Evolutionary conservation across 2,888 invertebrate genomes (phyloP).

Genomic region (Lepidochitona cinerea): DNA sequence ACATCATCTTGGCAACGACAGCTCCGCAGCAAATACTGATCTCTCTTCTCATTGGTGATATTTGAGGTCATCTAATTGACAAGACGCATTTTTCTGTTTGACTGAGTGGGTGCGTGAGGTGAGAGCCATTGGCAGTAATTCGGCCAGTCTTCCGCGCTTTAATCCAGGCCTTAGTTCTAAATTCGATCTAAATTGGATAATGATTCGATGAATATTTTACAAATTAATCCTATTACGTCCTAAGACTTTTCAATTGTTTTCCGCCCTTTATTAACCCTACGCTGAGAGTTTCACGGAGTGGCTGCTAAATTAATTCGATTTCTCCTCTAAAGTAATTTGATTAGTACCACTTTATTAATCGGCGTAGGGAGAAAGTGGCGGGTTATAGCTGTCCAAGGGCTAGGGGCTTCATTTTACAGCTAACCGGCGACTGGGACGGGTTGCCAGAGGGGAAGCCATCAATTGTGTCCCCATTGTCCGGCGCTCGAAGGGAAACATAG

Average conservation of each 20-base stretch:
- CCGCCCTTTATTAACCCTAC: slow-evolving; percentile 33
- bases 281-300: slow-evolving; percentile 26
- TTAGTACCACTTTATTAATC: slow-evolving; percentile 4
- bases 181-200: slow-evolving; percentile 42
- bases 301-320: slow-evolving; percentile 44
- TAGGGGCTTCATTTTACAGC: background rate
- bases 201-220: slow-evolving; percentile 54
- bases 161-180: slow-evolving; percentile 9
- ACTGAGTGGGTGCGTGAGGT: background rate
- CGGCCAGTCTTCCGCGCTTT: background rate
- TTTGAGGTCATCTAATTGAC: slow-evolving; percentile 6
- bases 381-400: background rate
- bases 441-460: background rate
- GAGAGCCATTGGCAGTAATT: slow-evolving; percentile 4
- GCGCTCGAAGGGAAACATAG: background rate
- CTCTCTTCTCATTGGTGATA: background rate
- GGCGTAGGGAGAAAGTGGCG: background rate
- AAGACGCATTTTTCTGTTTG: background rate
- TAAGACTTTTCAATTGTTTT: slow-evolving; percentile 18
- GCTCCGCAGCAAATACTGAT: background rate
- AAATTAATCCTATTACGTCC: slow-evolving; percentile 53
- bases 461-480: slow-evolving; percentile 1
- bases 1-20: background rate
- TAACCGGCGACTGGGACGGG: background rate
- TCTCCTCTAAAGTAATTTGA: slow-evolving; percentile 15